Percentiles rank a stretch among this genome's conserved stretches.
phyloP scores from a whole-genome alignment of 2,113 vertebrate species.

The Nerophis lumbriciformis region DNA sequence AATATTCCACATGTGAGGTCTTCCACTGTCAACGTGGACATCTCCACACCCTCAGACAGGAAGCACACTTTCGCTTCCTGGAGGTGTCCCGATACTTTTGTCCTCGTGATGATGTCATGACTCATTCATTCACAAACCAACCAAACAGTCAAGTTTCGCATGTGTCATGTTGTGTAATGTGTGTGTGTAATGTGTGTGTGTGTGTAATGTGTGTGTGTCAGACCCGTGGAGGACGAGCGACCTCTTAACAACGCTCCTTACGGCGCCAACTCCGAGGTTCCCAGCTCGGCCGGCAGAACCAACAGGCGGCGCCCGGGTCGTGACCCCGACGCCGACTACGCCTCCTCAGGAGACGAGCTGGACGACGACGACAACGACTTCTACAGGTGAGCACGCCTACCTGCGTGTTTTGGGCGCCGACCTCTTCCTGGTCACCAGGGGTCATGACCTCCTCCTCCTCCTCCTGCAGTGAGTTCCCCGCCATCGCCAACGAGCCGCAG shows the following conservation, averaged over 20 bases:
- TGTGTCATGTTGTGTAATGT: neutral
- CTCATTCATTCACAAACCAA: too few relatives aligned
- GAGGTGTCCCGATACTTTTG: too few relatives aligned
- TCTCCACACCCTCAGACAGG: too few relatives aligned
- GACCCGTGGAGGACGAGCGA: constrained; percentile 19
- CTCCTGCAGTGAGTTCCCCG: constrained; percentile 69
- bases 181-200: neutral
- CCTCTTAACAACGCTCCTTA: constrained; percentile 43
- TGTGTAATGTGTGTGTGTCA: constrained; percentile 4
- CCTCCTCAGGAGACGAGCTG: constrained; percentile 85
- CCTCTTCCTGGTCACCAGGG: neutral
- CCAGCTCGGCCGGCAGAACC: constrained; percentile 56
- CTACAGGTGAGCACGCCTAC: constrained; percentile 62
- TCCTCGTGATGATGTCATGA: too few relatives aligned
- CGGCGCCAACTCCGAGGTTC: constrained; percentile 60
- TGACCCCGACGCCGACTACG: constrained; percentile 78
- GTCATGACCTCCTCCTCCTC: neutral
- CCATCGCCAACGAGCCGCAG: constrained; percentile 64
- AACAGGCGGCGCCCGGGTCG: constrained; percentile 61
- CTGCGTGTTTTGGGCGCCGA: neutral
- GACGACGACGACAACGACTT: constrained; percentile 79
- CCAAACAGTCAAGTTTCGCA: too few relatives aligned
- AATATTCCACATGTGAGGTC: too few relatives aligned
- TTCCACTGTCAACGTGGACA: too few relatives aligned
- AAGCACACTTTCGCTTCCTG: too few relatives aligned